These are phyloP conservation scores for Pipistrellus pipistrellus DNA, from an alignment of 2,797 vertebrate genomes.

Conservation along the genomic window DNA sequence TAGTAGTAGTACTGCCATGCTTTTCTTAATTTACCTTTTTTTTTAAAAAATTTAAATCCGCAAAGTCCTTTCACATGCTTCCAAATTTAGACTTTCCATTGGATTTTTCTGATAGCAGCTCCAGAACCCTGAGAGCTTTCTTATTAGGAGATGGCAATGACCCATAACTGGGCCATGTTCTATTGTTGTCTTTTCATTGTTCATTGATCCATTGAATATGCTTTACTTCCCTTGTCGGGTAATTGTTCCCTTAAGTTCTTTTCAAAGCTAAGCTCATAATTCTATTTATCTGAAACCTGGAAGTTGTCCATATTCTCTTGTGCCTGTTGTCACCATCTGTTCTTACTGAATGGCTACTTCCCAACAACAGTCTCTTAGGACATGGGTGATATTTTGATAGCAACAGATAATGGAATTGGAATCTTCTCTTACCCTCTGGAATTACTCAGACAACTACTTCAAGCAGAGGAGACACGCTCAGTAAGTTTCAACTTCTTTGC, in stretches of 20 bases:
- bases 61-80: neutral
- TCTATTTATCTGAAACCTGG: constrained; percentile 55
- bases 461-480: constrained; percentile 49
- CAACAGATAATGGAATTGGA: constrained; percentile 51
- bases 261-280: constrained; percentile 34
- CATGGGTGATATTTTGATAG: constrained; percentile 57
- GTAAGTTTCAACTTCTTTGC: constrained; percentile 58
- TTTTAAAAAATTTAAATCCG: neutral
- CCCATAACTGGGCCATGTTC: neutral
- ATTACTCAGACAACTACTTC: constrained; percentile 1
- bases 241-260: constrained; percentile 50
- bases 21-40: neutral
- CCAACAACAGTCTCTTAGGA: constrained; percentile 54
- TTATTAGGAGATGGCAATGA: neutral
- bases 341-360: constrained; percentile 62
- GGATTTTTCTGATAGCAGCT: neutral
- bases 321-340: constrained; percentile 72
- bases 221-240: neutral
- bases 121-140: neutral
- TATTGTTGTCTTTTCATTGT: neutral
- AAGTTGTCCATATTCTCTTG: constrained; percentile 53
- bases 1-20: neutral
- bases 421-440: constrained; percentile 47
- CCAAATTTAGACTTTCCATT: neutral
- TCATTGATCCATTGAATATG: neutral